phyloP scores from a whole-genome alignment of 2,113 vertebrate species.

The Oxyura jamaicensis region DNA sequence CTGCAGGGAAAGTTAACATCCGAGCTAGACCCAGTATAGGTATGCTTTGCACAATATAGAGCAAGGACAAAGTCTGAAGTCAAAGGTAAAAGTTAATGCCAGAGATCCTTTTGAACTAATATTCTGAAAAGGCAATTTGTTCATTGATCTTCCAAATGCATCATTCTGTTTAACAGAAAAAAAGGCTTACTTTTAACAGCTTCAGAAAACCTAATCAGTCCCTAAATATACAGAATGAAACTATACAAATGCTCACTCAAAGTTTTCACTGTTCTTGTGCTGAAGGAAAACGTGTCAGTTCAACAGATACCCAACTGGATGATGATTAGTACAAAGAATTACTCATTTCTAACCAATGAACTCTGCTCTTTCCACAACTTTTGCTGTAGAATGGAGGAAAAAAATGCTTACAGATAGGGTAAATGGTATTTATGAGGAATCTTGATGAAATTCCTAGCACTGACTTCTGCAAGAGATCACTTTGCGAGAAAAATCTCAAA shows the following conservation, averaged over 20 bases:
- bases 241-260: neutral
- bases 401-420: neutral
- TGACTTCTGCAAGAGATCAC: neutral
- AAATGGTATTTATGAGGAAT: neutral
- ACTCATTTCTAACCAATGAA: neutral
- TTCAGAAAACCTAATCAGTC: neutral
- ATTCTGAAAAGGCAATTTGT: neutral
- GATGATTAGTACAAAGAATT: neutral
- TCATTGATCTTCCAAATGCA: neutral
- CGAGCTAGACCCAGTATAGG: too few species aligned
- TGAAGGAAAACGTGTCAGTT: neutral
- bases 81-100: neutral
- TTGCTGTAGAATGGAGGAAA: neutral
- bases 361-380: neutral
- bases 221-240: neutral
- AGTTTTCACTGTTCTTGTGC: rapidly evolving
- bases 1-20: too few species aligned
- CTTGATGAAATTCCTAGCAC: neutral
- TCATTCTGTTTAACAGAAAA: neutral
- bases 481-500: too few species aligned
- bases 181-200: neutral
- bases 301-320: neutral
- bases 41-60: neutral
- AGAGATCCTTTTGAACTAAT: neutral
- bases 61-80: rapidly evolving